Percentiles rank a stretch among this genome's conserved stretches.
These are phyloP conservation scores for Actias luna DNA, from an alignment of 2,888 invertebrate species.

Conservation along the genomic window DNA sequence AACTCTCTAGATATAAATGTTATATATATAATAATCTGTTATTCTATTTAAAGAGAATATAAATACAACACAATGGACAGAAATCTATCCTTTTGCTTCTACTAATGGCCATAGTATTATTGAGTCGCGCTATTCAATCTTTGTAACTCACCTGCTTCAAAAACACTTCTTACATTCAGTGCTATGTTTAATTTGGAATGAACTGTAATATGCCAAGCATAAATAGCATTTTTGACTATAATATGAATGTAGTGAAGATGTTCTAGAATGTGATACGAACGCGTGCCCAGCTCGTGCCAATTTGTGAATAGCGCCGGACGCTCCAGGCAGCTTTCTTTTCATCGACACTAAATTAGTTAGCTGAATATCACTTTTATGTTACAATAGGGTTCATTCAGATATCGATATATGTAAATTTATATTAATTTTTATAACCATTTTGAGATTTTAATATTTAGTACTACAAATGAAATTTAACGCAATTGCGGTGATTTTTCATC, in stretches of 20 bases:
- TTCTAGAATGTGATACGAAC: slow-evolving; percentile 41
- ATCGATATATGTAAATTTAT: slow-evolving; percentile 52
- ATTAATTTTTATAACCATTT: no score
- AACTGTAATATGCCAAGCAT: slow-evolving; percentile 20
- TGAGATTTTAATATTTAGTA: background rate
- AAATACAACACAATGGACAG: slow-evolving; percentile 52
- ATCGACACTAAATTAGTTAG: slow-evolving; percentile 76
- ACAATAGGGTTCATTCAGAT: slow-evolving; percentile 52
- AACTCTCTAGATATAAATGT: background rate
- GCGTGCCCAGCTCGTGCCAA: slow-evolving; percentile 80
- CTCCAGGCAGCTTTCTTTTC: slow-evolving; percentile 78
- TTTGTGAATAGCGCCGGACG: slow-evolving; percentile 79
- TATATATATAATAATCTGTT: slow-evolving; percentile 24
- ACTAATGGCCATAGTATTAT: slow-evolving; percentile 68
- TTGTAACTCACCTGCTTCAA: slow-evolving; percentile 50
- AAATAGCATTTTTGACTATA: slow-evolving; percentile 34
- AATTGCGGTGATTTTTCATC: no score
- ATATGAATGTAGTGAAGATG: slow-evolving; percentile 30
- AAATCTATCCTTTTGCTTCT: slow-evolving; percentile 64
- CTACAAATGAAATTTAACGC: no score
- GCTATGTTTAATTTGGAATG: slow-evolving; percentile 21
- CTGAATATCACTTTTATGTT: slow-evolving; percentile 70
- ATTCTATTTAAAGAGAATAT: slow-evolving; percentile 36
- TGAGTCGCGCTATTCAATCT: slow-evolving; percentile 72
- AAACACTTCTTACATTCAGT: slow-evolving; percentile 25